phyloP scores from a whole-genome alignment of 2,888 invertebrate genomes.

The Erpobdella octoculata region DNA sequence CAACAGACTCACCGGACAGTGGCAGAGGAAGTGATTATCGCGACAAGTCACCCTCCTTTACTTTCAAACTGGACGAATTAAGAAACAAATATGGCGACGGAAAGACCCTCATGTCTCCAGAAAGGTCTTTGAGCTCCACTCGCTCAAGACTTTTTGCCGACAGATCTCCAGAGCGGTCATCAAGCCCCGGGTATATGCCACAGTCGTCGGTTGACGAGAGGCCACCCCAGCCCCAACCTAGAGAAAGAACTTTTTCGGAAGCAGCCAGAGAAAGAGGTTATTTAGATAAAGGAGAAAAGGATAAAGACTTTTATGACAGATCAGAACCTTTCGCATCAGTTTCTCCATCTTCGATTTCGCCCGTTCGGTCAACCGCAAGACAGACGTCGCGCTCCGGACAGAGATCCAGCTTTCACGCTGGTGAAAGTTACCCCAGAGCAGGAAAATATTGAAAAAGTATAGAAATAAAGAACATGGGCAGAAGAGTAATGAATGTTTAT shows the following conservation, averaged over 20 bases:
- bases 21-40: constrained; percentile 6
- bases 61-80: constrained; percentile 12
- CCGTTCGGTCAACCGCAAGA: neutral
- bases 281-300: neutral
- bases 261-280: neutral
- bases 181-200: too few species aligned
- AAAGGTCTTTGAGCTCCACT: neutral
- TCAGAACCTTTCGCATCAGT: neutral
- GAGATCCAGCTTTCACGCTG: neutral
- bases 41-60: neutral
- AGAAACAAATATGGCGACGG: constrained; percentile 16
- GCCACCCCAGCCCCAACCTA: neutral
- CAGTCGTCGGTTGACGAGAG: constrained; percentile 10
- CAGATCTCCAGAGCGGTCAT: constrained; percentile 1
- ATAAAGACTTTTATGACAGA: neutral
- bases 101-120: neutral
- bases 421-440: neutral
- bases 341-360: neutral
- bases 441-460: neutral
- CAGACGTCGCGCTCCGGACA: neutral
- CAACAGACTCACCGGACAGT: too few species aligned
- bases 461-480: too few species aligned
- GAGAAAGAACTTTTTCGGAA: constrained; percentile 4
- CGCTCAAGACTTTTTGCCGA: constrained; percentile 12
- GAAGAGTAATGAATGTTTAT: too few species aligned